Conservation (phyloP, 2,113 vertebrate species). For the Erythrocercus mccallii region DNA sequence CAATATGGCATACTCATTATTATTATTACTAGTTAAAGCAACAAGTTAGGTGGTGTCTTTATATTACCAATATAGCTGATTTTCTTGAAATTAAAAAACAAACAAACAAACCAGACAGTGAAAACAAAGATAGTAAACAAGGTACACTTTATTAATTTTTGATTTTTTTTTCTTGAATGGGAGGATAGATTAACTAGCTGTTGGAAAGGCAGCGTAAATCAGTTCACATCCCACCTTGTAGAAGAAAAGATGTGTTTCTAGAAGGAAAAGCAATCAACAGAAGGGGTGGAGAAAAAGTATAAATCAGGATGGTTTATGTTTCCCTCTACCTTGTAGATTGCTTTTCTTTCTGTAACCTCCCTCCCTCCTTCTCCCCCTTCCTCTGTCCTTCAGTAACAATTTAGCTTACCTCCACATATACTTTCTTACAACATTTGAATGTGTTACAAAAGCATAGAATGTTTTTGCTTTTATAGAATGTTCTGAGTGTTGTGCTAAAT, state of each 20-base stretch:
- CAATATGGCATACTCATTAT: not conserved
- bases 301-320: slow-evolving; percentile 63
- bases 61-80: not conserved
- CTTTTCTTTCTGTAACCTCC: slow-evolving; percentile 42
- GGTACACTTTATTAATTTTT: not conserved
- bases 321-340: slow-evolving; percentile 53
- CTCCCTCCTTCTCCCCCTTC: slow-evolving; percentile 30
- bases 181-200: not conserved
- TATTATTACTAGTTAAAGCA: not conserved
- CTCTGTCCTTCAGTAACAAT: slow-evolving; percentile 24
- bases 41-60: not conserved
- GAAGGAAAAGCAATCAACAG: slow-evolving; percentile 62
- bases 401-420: not conserved
- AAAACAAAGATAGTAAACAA: not conserved
- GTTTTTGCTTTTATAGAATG: not conserved
- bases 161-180: not conserved
- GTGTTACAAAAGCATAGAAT: not conserved
- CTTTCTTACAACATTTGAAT: not conserved
- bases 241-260: slow-evolving; percentile 36
- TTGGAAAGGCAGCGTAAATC: slow-evolving; percentile 27
- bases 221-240: not conserved
- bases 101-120: not conserved
- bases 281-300: slow-evolving; percentile 50
- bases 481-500: not conserved
- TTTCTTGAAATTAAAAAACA: not conserved